A percentile compares a stretch with the other conserved stretches of the same genome.
Conservation (phyloP, 2,113 vertebrate species). For the Semnornis frantzii region DNA sequence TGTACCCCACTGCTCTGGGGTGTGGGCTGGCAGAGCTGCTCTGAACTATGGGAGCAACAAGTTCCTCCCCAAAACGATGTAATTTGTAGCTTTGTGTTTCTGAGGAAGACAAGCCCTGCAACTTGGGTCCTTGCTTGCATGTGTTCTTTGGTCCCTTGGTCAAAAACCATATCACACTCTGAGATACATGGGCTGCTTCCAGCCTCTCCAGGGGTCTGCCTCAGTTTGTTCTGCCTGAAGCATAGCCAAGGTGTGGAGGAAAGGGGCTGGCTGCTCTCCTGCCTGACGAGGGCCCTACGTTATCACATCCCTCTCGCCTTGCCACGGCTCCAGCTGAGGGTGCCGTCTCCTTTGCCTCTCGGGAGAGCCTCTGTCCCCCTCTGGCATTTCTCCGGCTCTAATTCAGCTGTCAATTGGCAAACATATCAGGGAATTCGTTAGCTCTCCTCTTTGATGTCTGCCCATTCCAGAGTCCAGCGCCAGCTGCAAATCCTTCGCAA, state of each 20-base stretch:
- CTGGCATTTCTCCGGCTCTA: neutral
- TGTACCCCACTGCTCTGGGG: neutral
- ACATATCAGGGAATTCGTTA: slow-evolving; percentile 30
- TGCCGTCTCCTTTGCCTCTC: neutral
- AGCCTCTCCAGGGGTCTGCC: neutral
- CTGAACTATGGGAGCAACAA: neutral
- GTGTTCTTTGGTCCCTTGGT: neutral
- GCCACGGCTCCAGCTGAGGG: neutral
- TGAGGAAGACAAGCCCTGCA: neutral
- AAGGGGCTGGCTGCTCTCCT: neutral
- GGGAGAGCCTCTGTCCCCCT: neutral
- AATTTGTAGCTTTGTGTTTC: neutral
- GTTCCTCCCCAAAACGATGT: neutral
- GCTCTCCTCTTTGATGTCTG: slow-evolving; percentile 10
- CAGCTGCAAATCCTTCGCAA: neutral
- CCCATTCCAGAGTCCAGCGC: neutral
- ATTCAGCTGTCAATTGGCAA: slow-evolving; percentile 32
- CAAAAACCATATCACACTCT: neutral
- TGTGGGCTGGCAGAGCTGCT: neutral
- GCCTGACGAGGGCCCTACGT: neutral
- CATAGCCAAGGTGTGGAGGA: neutral
- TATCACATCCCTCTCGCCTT: neutral
- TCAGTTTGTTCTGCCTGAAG: neutral
- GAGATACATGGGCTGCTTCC: neutral
- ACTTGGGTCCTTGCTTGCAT: accelerated